Conservation (phyloP, 1,140 invertebrate genomes). For the Halotydeus destructor region DNA sequence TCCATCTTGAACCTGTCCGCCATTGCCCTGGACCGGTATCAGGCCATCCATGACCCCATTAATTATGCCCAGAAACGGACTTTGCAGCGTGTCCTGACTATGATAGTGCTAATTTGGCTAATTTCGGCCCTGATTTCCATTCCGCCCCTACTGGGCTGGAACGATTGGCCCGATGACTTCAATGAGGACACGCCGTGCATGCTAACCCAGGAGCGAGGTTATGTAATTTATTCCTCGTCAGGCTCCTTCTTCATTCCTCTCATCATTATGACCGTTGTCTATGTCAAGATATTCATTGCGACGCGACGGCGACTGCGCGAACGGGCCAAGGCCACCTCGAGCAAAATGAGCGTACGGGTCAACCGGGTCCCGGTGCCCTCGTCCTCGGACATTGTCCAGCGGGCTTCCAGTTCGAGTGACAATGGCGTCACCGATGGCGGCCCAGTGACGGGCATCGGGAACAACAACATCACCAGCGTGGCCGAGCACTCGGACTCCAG, state of each 20-base stretch:
- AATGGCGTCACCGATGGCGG: background rate
- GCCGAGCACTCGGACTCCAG: slow-evolving; percentile 1
- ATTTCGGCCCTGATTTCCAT: slow-evolving; percentile 77
- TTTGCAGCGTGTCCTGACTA: slow-evolving; percentile 62
- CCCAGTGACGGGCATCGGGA: background rate
- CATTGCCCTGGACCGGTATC: slow-evolving; percentile 74
- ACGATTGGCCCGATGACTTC: slow-evolving; percentile 76
- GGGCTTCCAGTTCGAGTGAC: background rate
- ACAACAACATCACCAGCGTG: background rate
- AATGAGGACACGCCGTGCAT: slow-evolving; percentile 36
- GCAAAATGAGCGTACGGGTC: slow-evolving; percentile 28
- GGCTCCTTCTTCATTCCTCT: slow-evolving; percentile 91
- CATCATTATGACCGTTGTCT: slow-evolving; percentile 89
- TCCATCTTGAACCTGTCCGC: slow-evolving; percentile 90
- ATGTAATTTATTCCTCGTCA: slow-evolving; percentile 60
- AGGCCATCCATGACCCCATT: slow-evolving; percentile 93
- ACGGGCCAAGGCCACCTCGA: slow-evolving; percentile 16
- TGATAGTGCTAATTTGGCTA: slow-evolving; percentile 79
- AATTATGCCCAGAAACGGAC: slow-evolving; percentile 91
- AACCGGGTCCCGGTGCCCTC: no score
- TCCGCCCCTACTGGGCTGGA: slow-evolving; percentile 88
- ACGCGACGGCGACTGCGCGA: slow-evolving; percentile 66
- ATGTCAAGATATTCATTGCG: slow-evolving; percentile 61
- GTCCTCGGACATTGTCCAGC: background rate
- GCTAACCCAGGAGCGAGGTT: slow-evolving; percentile 62